These are phyloP conservation scores for Stichopus horrens DNA, from an alignment of 53 echinoderm and acorn worm genomes.

Conservation along the genomic window DNA sequence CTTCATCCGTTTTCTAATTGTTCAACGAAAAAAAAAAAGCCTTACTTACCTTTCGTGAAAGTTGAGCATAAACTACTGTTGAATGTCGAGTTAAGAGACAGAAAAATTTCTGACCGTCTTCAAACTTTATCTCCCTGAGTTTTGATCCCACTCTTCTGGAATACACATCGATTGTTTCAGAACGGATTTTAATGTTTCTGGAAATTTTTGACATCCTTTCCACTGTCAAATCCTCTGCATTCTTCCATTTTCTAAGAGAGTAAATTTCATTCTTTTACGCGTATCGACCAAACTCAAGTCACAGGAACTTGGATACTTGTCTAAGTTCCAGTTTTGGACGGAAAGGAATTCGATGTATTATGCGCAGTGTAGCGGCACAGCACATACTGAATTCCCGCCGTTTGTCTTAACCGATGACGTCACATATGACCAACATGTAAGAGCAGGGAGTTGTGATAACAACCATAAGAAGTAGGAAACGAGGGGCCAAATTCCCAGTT, in stretches of 20 bases:
- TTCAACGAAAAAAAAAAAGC: not conserved
- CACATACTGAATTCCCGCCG: not conserved
- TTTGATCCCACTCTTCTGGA: constrained; percentile 13
- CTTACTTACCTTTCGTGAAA: not conserved
- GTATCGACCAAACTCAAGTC: too few species aligned
- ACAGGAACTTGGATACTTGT: too few species aligned
- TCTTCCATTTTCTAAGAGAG: too few species aligned
- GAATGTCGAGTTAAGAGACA: not conserved
- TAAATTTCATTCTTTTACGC: too few species aligned
- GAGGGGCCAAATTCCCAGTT: too few species aligned
- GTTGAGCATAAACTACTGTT: not conserved
- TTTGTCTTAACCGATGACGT: not conserved
- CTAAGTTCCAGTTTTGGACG: too few species aligned
- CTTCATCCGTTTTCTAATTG: not conserved
- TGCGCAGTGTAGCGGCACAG: too few species aligned
- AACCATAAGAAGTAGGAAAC: too few species aligned
- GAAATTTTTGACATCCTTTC: too few species aligned
- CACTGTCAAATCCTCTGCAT: too few species aligned
- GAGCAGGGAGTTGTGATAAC: too few species aligned
- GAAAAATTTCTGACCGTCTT: not conserved
- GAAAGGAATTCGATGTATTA: too few species aligned
- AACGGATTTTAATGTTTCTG: not conserved
- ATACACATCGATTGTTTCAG: not conserved
- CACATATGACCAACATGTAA: not conserved
- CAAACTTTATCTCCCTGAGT: not conserved